These are phyloP conservation scores for Sialis lutaria DNA, from an alignment of 2,888 invertebrate genomes.

Conservation along the genomic window DNA sequence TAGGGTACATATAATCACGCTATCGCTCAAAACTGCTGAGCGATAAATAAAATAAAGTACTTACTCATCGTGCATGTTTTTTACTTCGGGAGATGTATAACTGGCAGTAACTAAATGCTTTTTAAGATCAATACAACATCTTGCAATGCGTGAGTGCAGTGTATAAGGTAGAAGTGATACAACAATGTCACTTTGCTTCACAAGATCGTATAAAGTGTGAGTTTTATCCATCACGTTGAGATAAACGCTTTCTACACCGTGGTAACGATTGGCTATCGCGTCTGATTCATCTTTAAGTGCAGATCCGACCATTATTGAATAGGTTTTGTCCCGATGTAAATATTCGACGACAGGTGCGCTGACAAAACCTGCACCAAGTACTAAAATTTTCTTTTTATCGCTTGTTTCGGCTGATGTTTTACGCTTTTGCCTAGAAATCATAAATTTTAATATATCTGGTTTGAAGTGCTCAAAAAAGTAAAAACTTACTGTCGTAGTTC, in stretches of 20 bases:
- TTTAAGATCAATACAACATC: constrained; percentile 67
- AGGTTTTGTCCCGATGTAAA: constrained; percentile 61
- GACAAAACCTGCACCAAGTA: constrained; percentile 91
- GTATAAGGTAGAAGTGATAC: constrained; percentile 82
- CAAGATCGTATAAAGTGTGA: constrained; percentile 50
- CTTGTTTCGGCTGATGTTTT: constrained; percentile 18
- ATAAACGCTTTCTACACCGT: constrained; percentile 62
- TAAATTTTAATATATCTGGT: background rate
- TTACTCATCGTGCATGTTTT: constrained; percentile 56
- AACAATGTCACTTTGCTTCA: constrained; percentile 57
- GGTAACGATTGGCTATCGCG: constrained; percentile 55
- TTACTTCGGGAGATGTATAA: constrained; percentile 75
- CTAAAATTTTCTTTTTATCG: constrained; percentile 56
- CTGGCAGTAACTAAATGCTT: constrained; percentile 95
- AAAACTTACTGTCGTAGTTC: constrained; percentile 54
- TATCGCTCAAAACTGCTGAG: too few species aligned
- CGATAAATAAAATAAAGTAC: constrained; percentile 14
- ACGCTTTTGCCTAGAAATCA: constrained; percentile 1
- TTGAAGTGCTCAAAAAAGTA: background rate
- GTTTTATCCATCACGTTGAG: constrained; percentile 63
- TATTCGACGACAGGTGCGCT: constrained; percentile 91
- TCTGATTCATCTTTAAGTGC: constrained; percentile 81
- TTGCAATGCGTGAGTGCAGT: constrained; percentile 73
- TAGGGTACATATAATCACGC: too few species aligned
- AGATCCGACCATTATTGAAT: constrained; percentile 71